Base-by-base conservation (phyloP, 2,797 vertebrate genomes). In the Pseudochirops cupreus region DNA sequence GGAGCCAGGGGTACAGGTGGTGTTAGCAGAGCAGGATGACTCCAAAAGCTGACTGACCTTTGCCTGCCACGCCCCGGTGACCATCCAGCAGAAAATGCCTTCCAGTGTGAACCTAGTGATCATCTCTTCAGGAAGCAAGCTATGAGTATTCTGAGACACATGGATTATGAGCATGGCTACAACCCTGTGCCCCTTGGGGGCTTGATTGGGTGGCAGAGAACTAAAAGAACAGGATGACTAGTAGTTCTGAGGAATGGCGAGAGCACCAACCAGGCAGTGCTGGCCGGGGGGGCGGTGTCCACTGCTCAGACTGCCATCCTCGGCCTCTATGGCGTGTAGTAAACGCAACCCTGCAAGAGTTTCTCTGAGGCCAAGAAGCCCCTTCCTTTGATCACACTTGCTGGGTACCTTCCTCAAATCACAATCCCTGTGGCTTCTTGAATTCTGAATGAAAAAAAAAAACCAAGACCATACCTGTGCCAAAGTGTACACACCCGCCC, bases 211-310 rank as follows among this genome's bases (percentile, higher is more conserved):
- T 99, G 5, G 99, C 99, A 58, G 99, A 99, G 98, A 99, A 99
- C 98, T 99, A 99, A 98, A 99, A 99, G 99, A 99, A 94, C 99
- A 99, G 95, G 99, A 99, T 98, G 99, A 99, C 98, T 99, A 99
- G 97, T 96, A 99, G 99, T 99, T 99, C 99, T 0, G 99, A 99
- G 98, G 99, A 99, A 98, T 98, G 99, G 99, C 0, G 99, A 99
- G 98, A 99, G 99, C 98, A 99, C 99, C 90, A 99, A 99, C 98
- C 99, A 99, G 98, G 99, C 99, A 0, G 99, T 99, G 50, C 99
- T 99, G 11, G 99, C 99, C 99, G 99, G 99, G 2, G 4, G 52
- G 52, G 99, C 99, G 99, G 99, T 99, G 99, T 99, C 99, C 96
- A 99, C 99, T 0, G 98, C 99, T 33, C 99, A 99, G 98, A 99